These are phyloP conservation scores for Styela clava DNA, from an alignment of 23 tunicate genomes.

Conservation along the genomic window DNA sequence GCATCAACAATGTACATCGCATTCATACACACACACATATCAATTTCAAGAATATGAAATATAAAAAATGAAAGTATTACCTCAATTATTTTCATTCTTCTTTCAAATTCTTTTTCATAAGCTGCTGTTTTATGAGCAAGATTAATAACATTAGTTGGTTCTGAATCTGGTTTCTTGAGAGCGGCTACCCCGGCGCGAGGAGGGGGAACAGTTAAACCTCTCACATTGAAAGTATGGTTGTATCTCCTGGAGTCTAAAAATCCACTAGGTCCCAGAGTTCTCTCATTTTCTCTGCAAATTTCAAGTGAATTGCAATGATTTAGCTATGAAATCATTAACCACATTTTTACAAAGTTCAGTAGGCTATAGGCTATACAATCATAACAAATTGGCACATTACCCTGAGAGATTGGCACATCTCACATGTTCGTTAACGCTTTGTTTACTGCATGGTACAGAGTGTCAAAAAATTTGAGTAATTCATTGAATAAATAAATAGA, in stretches of 20 bases:
- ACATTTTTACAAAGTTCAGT: too few relatives aligned
- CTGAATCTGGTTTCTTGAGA: slow-evolving; percentile 37
- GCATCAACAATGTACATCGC: too few relatives aligned
- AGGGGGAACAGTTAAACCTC: slow-evolving; percentile 33
- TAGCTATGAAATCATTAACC: neutral
- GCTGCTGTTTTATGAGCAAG: slow-evolving; percentile 66
- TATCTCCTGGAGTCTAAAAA: slow-evolving; percentile 79
- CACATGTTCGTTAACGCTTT: too few relatives aligned
- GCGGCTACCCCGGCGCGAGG: slow-evolving; percentile 25
- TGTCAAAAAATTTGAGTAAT: too few relatives aligned
- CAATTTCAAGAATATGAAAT: too few relatives aligned
- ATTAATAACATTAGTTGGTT: slow-evolving; percentile 61
- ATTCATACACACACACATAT: too few relatives aligned
- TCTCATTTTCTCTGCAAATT: slow-evolving; percentile 48
- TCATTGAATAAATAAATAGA: neutral
- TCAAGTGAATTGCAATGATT: neutral
- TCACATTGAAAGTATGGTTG: slow-evolving; percentile 67
- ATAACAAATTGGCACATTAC: neutral
- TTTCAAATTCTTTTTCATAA: slow-evolving; percentile 77
- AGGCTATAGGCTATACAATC: neutral
- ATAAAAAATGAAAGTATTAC: too few relatives aligned
- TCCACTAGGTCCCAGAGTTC: slow-evolving; percentile 70
- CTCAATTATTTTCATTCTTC: slow-evolving; percentile 83
- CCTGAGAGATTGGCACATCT: too few relatives aligned
- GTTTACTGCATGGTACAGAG: too few relatives aligned